phyloP scores from a whole-genome alignment of 2,888 invertebrate species.

The Ochropacha duplaris region DNA sequence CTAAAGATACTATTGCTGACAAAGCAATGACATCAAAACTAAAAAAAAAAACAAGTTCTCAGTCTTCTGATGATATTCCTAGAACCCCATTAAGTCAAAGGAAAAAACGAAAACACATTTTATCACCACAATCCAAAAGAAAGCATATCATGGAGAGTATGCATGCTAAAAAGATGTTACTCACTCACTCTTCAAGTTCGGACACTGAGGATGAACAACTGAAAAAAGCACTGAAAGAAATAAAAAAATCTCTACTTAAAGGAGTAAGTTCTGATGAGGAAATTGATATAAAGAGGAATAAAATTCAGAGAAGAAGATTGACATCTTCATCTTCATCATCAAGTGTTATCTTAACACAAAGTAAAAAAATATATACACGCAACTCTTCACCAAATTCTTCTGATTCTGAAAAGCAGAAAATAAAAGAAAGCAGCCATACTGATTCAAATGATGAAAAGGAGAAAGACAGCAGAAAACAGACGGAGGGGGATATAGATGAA shows the following conservation, averaged over 20 bases:
- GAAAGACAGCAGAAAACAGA: conserved; percentile 22
- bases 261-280: conserved; percentile 44
- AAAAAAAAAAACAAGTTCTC: neutral
- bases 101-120: conserved; percentile 25
- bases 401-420: conserved; percentile 16
- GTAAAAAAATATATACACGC: conserved; percentile 17
- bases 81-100: conserved; percentile 18
- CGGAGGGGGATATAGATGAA: conserved; percentile 34
- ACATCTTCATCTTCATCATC: conserved; percentile 33
- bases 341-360: conserved; percentile 26
- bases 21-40: neutral
- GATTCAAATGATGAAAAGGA: conserved; percentile 1
- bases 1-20: neutral
- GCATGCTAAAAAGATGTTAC: conserved; percentile 62
- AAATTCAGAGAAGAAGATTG: conserved; percentile 5
- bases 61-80: conserved; percentile 11
- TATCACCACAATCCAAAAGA: conserved; percentile 43
- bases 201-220: conserved; percentile 64
- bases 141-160: conserved; percentile 60
- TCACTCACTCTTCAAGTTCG: conserved; percentile 59
- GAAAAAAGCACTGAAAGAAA: conserved; percentile 43
- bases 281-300: conserved; percentile 16
- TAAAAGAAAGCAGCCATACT: conserved; percentile 3
- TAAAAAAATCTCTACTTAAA: conserved; percentile 50
- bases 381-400: conserved; percentile 6